Evolutionary conservation across 2,888 invertebrate genomes (phyloP).

Genomic region (Andrena minutula): DNA sequence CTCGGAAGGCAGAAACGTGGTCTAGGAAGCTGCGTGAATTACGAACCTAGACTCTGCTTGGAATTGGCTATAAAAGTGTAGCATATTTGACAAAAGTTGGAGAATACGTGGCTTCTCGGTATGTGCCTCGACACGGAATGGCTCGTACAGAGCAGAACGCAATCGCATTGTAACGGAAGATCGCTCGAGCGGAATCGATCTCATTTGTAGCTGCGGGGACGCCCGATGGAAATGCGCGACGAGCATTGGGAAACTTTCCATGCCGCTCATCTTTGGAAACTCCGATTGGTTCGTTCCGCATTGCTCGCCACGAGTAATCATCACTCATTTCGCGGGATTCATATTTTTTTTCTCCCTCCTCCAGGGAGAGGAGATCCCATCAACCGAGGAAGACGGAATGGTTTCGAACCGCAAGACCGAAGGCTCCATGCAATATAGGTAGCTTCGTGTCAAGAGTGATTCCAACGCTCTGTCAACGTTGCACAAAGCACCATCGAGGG

Average conservation of each 20-base stretch:
- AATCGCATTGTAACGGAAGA: slow-evolving; percentile 50
- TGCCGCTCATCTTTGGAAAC: slow-evolving; percentile 15
- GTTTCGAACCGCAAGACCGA: too few species aligned
- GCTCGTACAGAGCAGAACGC: slow-evolving; percentile 17
- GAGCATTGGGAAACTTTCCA: slow-evolving; percentile 34
- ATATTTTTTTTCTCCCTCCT: neutral
- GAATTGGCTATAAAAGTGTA: slow-evolving; percentile 40
- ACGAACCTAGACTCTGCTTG: slow-evolving; percentile 11
- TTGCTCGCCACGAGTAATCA: slow-evolving; percentile 14
- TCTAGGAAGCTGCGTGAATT: neutral
- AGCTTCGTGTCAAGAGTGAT: neutral
- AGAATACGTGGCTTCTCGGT: slow-evolving; percentile 40
- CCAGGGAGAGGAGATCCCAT: neutral
- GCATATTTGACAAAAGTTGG: slow-evolving; percentile 51
- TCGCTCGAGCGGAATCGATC: slow-evolving; percentile 48
- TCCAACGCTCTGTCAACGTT: slow-evolving; percentile 9
- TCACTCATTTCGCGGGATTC: neutral
- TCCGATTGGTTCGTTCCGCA: slow-evolving; percentile 15
- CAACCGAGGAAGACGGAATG: neutral
- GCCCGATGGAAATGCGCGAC: slow-evolving; percentile 32
- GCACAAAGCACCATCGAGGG: neutral
- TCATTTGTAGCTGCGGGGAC: slow-evolving; percentile 39
- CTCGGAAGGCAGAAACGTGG: neutral
- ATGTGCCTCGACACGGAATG: slow-evolving; percentile 24
- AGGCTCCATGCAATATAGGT: too few species aligned